A percentile compares a stretch with the other conserved stretches of the same genome.
phyloP scores from a whole-genome alignment of 2,113 vertebrate species.

The Paedocypris sp. region DNA sequence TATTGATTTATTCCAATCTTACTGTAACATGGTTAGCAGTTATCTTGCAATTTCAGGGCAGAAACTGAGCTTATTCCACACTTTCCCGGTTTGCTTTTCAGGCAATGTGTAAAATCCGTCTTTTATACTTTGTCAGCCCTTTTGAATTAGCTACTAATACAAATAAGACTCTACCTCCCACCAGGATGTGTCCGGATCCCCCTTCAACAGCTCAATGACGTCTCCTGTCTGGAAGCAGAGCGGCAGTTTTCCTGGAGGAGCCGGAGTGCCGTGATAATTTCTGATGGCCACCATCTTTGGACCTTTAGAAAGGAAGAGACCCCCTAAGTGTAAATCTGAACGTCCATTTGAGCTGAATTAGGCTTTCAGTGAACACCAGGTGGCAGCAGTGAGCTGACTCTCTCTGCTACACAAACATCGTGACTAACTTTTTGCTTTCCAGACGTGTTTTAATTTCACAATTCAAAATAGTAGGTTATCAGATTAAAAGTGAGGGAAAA shows the following conservation, averaged over 20 bases:
- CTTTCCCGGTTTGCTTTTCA: no score
- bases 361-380: constrained; percentile 48
- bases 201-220: constrained; percentile 83
- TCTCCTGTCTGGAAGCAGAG: constrained; percentile 85
- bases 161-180: constrained; percentile 75
- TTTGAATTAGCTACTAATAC: background rate
- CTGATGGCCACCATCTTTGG: constrained; percentile 92
- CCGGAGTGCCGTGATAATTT: constrained; percentile 82
- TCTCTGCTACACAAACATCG: no score
- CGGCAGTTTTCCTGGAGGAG: constrained; percentile 69
- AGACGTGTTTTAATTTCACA: no score
- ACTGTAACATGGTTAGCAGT: no score
- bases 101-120: background rate
- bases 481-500: no score
- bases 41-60: no score
- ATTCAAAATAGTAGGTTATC: no score
- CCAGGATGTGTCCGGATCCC: constrained; percentile 83
- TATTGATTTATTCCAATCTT: no score
- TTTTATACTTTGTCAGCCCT: background rate
- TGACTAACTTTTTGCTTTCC: no score
- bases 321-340: no score
- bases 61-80: no score
- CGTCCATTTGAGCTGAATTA: no score
- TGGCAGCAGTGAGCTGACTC: constrained; percentile 52
- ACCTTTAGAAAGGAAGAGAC: constrained; percentile 56